Evolutionary conservation across 2,888 invertebrate genomes (phyloP), one percentile per base, ranked within the genome.

Genomic region (Dexiosoma caninum): DNA sequence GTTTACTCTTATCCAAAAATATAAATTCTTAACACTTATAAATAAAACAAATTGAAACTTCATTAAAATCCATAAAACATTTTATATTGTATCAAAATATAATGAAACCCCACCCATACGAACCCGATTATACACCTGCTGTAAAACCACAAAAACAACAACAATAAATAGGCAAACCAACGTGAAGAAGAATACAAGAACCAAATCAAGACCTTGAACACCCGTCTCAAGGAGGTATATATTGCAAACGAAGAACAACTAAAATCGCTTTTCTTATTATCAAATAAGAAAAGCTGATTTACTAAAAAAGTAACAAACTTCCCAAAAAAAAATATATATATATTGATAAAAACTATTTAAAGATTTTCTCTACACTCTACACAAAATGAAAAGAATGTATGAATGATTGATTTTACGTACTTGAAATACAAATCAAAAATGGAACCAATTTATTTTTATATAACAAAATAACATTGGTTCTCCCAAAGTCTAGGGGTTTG

Each of bases 171-270:
- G 98, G 98, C 98, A 93, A 97, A 98, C 94, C 98, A 98, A 94
- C 96, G 98, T 90, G 98, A 98, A 92, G 98, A 98, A 93, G 97
- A 98, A 92, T 98, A 98, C 95, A 98, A 98, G 94, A 97, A 97
- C 92, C 98, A 98, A 94, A 98, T 98, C 95, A 98, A 98, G 95
- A 97, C 96, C 92, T 94, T 98, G 92, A 97, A 96, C 92, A 96
- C 96, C 92, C 97, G 98, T 92, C 97, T 98, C 94, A 98, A 98
- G 96, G 98, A 98, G 98, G 98, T 98, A 90, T 81, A 82, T 79
- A 81, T 78, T 42, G 12, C 35, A 49, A 55, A 64, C 16, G 10
- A 14, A 21, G 40, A 55, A 4, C 4, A 77, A 37, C 40, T 0
- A 37, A 55, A 64, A 74, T 77, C 71, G 16, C 53, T 77, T 74